Evolutionary conservation across 2,888 invertebrate species (phyloP).

Genomic region (Hofmannophila pseudospretella): DNA sequence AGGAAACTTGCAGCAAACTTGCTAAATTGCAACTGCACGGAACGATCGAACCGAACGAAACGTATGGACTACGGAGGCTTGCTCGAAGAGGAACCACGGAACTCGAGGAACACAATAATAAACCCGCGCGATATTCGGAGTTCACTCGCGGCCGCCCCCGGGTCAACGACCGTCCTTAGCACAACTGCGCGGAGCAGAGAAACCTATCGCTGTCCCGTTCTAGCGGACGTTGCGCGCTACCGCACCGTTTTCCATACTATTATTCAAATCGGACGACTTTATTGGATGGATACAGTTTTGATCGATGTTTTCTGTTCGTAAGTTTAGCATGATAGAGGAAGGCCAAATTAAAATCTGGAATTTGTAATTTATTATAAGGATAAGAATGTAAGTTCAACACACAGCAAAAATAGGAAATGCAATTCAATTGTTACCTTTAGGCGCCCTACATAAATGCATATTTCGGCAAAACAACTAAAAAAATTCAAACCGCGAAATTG

Average conservation of each 20-base stretch:
- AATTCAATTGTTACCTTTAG: no score
- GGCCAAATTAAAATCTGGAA: no score
- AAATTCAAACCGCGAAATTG: not conserved
- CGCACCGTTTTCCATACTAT: conserved; percentile 34
- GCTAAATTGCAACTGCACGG: no score
- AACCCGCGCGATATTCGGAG: conserved; percentile 70
- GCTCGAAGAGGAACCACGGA: conserved; percentile 11
- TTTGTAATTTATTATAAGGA: no score
- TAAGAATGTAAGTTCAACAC: no score
- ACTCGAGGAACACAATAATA: conserved; percentile 12
- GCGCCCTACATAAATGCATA: no score
- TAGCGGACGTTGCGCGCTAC: conserved; percentile 46
- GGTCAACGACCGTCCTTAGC: conserved; percentile 77
- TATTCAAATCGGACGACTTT: conserved; percentile 33
- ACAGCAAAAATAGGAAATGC: no score
- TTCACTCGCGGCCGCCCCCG: conserved; percentile 70
- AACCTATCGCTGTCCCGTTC: conserved; percentile 51
- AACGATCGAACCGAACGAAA: not conserved
- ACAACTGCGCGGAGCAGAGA: conserved; percentile 58
- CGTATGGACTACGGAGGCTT: conserved; percentile 7
- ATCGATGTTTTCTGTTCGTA: not conserved
- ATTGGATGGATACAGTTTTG: conserved; percentile 10
- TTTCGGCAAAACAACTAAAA: no score
- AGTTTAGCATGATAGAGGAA: no score
- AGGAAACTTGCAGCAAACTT: no score